phyloP scores from a whole-genome alignment of 2,113 vertebrate genomes.

The Vombatus ursinus region DNA sequence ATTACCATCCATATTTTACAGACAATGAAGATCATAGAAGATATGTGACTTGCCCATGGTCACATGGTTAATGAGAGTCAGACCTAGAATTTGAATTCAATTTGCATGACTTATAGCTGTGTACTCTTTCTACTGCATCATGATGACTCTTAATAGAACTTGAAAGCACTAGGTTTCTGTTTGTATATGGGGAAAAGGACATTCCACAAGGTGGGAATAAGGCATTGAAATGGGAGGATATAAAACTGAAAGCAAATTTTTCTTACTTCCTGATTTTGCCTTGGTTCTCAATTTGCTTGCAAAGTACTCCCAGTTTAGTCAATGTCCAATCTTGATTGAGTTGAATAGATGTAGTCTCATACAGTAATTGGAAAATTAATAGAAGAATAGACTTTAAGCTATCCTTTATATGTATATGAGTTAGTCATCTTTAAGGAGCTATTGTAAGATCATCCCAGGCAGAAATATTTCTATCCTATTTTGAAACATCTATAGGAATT shows the following conservation, averaged over 20 bases:
- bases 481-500: conserved; percentile 38
- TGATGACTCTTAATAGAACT: neutral
- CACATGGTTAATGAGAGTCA: no score
- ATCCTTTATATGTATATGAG: neutral
- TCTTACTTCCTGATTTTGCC: neutral
- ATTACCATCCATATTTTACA: no score
- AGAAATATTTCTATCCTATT: conserved; percentile 46
- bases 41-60: no score
- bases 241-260: neutral
- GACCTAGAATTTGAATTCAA: neutral
- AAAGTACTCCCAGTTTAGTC: neutral
- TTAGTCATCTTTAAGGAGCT: conserved; percentile 45
- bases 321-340: neutral
- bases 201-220: neutral
- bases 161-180: neutral
- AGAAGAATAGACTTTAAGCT: neutral
- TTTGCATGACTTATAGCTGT: neutral
- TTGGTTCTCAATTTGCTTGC: neutral
- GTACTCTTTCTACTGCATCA: neutral
- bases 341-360: neutral
- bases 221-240: neutral
- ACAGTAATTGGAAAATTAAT: neutral
- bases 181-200: neutral
- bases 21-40: no score
- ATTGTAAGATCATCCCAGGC: neutral